These are phyloP conservation scores for Pseudoatta argentina DNA, from an alignment of 1,140 invertebrate species.

Conservation along the genomic window DNA sequence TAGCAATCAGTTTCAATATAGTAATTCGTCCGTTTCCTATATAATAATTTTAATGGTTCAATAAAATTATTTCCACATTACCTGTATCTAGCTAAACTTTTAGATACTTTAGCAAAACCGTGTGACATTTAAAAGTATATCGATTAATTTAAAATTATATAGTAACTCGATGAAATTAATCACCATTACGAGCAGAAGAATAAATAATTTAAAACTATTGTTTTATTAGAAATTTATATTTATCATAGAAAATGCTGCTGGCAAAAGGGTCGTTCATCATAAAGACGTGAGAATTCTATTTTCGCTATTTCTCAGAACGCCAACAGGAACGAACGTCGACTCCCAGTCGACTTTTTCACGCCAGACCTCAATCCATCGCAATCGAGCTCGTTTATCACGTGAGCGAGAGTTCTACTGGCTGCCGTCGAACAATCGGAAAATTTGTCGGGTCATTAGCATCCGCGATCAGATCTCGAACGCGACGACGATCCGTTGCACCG, in stretches of 20 bases:
- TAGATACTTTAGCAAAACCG: too few relatives aligned
- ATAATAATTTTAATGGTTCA: too few relatives aligned
- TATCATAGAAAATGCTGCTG: not conserved
- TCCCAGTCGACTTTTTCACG: slow-evolving; percentile 27
- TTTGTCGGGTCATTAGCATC: slow-evolving; percentile 74
- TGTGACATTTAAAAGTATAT: slow-evolving; percentile 1
- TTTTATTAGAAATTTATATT: not conserved
- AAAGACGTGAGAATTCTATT: slow-evolving; percentile 43
- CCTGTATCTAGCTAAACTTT: too few relatives aligned
- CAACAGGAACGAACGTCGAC: slow-evolving; percentile 34
- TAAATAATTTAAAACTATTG: not conserved
- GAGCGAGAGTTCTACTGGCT: not conserved
- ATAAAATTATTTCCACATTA: too few relatives aligned
- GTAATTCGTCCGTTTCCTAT: too few relatives aligned
- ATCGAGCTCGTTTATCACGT: slow-evolving; percentile 61
- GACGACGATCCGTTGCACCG: slow-evolving; percentile 19
- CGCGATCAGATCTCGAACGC: slow-evolving; percentile 28
- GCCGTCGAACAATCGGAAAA: slow-evolving; percentile 67
- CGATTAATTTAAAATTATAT: not conserved
- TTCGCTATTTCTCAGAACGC: slow-evolving; percentile 5
- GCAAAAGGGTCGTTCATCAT: not conserved
- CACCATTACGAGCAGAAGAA: not conserved
- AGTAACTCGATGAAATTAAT: not conserved
- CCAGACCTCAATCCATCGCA: slow-evolving; percentile 43
- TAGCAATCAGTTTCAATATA: too few relatives aligned